A percentile compares a stretch with the other conserved stretches of the same genome.
Evolutionary conservation across 2,113 vertebrate genomes (phyloP).

Genomic region (Rhynchomys soricoides): DNA sequence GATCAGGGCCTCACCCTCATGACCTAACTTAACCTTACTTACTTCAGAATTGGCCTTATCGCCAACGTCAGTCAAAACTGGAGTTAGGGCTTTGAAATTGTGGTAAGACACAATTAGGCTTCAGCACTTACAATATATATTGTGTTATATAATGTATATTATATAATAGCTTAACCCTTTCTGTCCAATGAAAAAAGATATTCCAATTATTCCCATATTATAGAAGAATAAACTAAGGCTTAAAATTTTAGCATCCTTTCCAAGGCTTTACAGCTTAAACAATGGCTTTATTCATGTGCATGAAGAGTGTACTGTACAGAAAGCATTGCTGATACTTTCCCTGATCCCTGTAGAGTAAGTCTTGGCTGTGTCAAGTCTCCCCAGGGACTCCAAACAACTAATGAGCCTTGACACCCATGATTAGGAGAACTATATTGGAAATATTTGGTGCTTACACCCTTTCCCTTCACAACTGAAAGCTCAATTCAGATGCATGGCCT

Average conservation of each 20-base stretch:
- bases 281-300: constrained; percentile 18
- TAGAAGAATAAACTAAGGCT: constrained; percentile 13
- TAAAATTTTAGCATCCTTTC: neutral
- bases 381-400: constrained; percentile 45
- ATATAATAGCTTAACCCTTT: neutral
- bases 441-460: constrained; percentile 43
- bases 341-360: constrained; percentile 5
- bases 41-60: neutral
- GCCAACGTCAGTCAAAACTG: neutral
- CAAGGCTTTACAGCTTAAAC: neutral
- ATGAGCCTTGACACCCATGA: constrained; percentile 62
- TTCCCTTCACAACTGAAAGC: constrained; percentile 45
- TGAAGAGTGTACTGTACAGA: neutral
- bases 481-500: constrained; percentile 26
- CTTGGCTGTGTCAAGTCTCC: constrained; percentile 25
- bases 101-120: neutral
- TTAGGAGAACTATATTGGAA: constrained; percentile 47
- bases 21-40: neutral
- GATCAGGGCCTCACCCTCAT: neutral
- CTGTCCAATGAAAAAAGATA: constrained; percentile 6
- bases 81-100: neutral
- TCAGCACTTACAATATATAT: neutral
- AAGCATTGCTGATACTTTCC: neutral
- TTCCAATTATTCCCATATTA: neutral
- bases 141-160: neutral